Percentiles rank a stretch among this genome's conserved stretches.
phyloP scores from a whole-genome alignment of 2,888 invertebrate genomes.

The Oscheius myriophilus region DNA sequence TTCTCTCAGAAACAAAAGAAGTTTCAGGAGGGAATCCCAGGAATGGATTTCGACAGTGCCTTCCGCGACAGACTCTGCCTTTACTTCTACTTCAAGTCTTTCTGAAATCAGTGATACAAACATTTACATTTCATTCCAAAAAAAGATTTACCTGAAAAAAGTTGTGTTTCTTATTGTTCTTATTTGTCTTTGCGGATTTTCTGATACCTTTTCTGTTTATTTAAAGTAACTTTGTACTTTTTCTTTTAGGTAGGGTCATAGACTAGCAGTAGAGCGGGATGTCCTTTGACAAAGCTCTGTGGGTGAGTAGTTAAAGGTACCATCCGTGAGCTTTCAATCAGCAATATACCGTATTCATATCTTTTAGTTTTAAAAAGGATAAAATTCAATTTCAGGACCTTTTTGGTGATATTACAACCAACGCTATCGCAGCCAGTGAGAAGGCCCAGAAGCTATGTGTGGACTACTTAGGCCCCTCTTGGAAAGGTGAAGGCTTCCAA shows the following conservation, averaged over 20 bases:
- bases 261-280: neutral
- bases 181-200: too few species aligned
- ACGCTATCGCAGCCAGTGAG: neutral
- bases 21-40: constrained; percentile 22
- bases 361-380: too few species aligned
- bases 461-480: constrained; percentile 5
- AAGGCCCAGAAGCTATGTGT: constrained; percentile 2
- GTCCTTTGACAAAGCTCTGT: constrained; percentile 15
- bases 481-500: constrained; percentile 7
- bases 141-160: neutral
- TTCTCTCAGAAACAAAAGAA: neutral
- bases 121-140: too few species aligned
- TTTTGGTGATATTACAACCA: constrained; percentile 5
- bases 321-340: too few species aligned
- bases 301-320: constrained; percentile 14
- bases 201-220: too few species aligned
- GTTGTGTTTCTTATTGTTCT: neutral
- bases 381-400: neutral
- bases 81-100: constrained; percentile 22
- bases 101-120: constrained; percentile 6
- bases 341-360: too few species aligned
- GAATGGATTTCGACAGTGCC: constrained; percentile 26
- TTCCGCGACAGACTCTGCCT: constrained; percentile 18
- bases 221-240: too few species aligned
- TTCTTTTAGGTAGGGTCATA: too few species aligned